Evolutionary conservation across 2,888 invertebrate species (phyloP).

Genomic region (Cerceris ruficornis): DNA sequence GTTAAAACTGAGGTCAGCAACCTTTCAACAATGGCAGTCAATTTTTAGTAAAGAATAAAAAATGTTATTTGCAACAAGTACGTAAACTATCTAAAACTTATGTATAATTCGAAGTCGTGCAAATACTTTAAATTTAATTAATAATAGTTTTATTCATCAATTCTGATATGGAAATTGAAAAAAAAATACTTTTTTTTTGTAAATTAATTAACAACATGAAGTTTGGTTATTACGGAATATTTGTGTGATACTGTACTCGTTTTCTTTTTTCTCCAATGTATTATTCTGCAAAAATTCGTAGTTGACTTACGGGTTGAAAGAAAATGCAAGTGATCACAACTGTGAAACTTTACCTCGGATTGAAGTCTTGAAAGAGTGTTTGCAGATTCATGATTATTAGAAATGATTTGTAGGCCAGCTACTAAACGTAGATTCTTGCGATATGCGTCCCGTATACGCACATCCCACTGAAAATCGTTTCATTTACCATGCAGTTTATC

Average conservation of each 20-base stretch:
- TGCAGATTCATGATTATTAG: slow-evolving; percentile 89
- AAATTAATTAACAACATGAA: background rate
- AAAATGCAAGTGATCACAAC: background rate
- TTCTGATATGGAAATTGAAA: no score
- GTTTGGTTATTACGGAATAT: slow-evolving; percentile 1
- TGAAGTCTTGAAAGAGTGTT: slow-evolving; percentile 94
- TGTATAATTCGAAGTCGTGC: no score
- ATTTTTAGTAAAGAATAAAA: slow-evolving; percentile 8
- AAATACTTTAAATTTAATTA: no score
- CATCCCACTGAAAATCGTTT: slow-evolving; percentile 51
- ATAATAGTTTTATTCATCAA: no score
- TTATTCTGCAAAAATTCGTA: slow-evolving; percentile 4
- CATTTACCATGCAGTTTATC: slow-evolving; percentile 56
- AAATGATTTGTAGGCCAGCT: slow-evolving; percentile 67
- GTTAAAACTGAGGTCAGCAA: slow-evolving; percentile 12
- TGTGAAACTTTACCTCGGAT: slow-evolving; percentile 88
- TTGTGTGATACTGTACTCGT: background rate
- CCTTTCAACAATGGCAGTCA: slow-evolving; percentile 21
- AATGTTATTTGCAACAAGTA: background rate
- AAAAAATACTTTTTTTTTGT: no score
- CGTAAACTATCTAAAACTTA: background rate
- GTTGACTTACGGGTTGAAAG: background rate
- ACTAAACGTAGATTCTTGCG: slow-evolving; percentile 55
- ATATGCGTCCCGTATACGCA: slow-evolving; percentile 42
- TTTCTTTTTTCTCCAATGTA: background rate